Base-by-base conservation (phyloP, 2,797 vertebrate genomes). In the Delichon dasypus region DNA sequence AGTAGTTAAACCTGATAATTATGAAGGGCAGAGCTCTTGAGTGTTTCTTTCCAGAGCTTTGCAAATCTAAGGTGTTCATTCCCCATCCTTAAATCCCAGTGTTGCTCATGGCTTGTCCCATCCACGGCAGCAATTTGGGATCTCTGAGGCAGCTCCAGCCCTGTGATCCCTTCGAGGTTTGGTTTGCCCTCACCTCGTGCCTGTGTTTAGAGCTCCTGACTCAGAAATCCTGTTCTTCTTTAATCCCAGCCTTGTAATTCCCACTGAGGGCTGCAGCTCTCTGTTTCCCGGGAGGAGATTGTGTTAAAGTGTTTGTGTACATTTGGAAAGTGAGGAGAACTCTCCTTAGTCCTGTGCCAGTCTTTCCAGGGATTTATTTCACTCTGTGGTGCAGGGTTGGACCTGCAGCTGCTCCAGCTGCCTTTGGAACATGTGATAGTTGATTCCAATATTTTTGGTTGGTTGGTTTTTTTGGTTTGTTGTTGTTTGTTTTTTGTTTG, bases 211-310 rank as follows among this genome's bases (percentile, higher is more conserved):
- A 53, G 36, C 38, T 79, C 85, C 72, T 84, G 83, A 44, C 83
- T 89, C 94, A 81, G 20, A 64, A 84, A 40, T 58, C 40, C 82
- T 58, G 13, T 29, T 62, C 90, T 30, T 50, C 85, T 94, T 76
- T 95, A 32, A 95, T 75, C 93, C 54, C 9, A 29, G 42, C 74
- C 53, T 16, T 62, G 48, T 36, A 16, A 11, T 79, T 82, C 40
- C 67, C 34, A 0, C 40, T 4, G 40, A 29, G 58, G 64, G 58
- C 65, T 50, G 77, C 54, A 34, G 36, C 51, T 79, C 75, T 13
- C 14, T 7, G 23, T 8, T 6, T n/a, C 34, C 34, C 2, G 16
- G 44, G 12, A 34, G 64, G 29, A 29, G 34, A 14, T 27, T 3
- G 22, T 12, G 27, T 4, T n/a, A 38, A n/a, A 62, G 1, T 45